phyloP scores from a whole-genome alignment of 64 coral and sea anemone genomes.

The Montipora foliosa region DNA sequence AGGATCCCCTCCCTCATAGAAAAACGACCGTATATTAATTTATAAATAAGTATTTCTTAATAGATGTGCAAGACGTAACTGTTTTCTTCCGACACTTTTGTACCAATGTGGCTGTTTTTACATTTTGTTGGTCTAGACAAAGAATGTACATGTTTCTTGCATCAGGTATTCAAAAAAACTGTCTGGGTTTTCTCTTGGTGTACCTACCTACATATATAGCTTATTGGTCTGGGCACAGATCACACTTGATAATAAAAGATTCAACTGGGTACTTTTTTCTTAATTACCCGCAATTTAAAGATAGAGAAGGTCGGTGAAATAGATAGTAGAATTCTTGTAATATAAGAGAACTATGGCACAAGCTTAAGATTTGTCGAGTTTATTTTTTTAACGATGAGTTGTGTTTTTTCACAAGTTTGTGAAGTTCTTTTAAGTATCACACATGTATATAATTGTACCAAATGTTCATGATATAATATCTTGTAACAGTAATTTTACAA shows the following conservation, averaged over 20 bases:
- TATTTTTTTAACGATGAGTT: not conserved
- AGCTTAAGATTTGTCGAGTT: not conserved
- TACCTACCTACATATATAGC: not conserved
- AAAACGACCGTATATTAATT: slow-evolving; percentile 74
- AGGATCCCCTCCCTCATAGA: slow-evolving; percentile 57
- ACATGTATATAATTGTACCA: not conserved
- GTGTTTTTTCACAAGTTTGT: not conserved
- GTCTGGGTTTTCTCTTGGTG: no score
- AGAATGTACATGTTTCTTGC: not conserved
- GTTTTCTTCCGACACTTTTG: not conserved
- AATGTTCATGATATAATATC: not conserved
- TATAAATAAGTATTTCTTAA: not conserved
- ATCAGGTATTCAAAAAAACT: not conserved
- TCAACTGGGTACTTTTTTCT: not conserved
- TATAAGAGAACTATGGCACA: not conserved
- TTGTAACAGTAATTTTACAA: not conserved
- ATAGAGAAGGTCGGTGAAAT: no score
- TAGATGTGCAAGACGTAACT: no score
- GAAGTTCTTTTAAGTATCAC: not conserved
- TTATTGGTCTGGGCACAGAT: not conserved
- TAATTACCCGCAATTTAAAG: not conserved
- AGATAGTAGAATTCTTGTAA: not conserved
- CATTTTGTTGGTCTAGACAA: not conserved
- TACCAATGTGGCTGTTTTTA: not conserved
- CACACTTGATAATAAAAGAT: not conserved